Base-by-base conservation (phyloP, 53 echinoderm and acorn worm species). In the Paracentrotus lividus region DNA sequence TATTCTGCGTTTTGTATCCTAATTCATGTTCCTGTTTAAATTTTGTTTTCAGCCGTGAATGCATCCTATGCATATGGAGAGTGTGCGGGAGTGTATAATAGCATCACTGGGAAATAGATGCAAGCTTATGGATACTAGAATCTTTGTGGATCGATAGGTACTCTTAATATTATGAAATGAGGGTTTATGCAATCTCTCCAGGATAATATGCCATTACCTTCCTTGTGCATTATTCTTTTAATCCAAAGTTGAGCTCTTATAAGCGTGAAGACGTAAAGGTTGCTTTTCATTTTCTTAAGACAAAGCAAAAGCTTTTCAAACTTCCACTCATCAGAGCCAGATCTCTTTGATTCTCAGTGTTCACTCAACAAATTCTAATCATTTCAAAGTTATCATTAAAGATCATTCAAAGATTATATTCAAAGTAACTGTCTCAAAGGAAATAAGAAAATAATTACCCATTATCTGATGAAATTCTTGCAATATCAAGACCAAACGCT, bases 381-480 rank as follows among this genome's bases (percentile, higher is more conserved):
- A 21, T 57, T 57, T 57, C 12, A 12, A 57, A 57, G 14, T 57
- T 57, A 18, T 57, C 21, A 0, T 52, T 52, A 52, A 2, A 21
- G 59, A 59, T 7, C 23, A 8, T 64, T 64, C 64, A 29, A 64
- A 64, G 31, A 64, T 27, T 29, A 27, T 29, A 64, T n/a, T n/a
- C 27, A 72, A 72, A 18, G 4, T 34, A 72, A 72, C 38, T 72
- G 40, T 20, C 8, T 61, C 24, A 5, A n/a, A 20, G 32, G 12
- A 64, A 18, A 69, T 69, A 38, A 18, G 18, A 38, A 21, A 72
- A 72, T 72, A 72, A 32, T 72, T 72, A 72, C 72, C 72, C 72
- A 72, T 72, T 72, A 27, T 72, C 72, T 20, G 40, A n/a, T n/a
- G n/a, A 72, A 3, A 72, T n/a, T n/a, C n/a, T n/a, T n/a, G n/a